Conservation (phyloP, 2,888 invertebrate genomes). For the Helleia helle region DNA sequence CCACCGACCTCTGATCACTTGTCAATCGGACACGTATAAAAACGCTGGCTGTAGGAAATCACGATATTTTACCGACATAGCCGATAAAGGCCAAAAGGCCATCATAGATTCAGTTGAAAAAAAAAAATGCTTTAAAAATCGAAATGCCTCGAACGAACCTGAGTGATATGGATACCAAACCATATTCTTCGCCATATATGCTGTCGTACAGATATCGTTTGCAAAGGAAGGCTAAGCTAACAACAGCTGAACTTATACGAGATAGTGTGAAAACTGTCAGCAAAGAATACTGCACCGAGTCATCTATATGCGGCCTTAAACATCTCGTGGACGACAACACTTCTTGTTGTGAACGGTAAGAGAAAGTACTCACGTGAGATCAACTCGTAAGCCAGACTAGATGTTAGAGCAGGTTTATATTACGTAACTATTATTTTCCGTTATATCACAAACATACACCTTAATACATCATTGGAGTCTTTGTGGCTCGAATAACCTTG, state of each 20-base stretch:
- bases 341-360: slow-evolving; percentile 53
- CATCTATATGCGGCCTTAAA: slow-evolving; percentile 62
- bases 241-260: slow-evolving; percentile 33
- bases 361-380: slow-evolving; percentile 29
- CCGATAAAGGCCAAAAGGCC: no score
- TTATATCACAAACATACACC: slow-evolving; percentile 14
- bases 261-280: slow-evolving; percentile 43
- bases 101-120: no score
- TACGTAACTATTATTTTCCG: slow-evolving; percentile 14
- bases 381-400: slow-evolving; percentile 20
- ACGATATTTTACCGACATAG: no score
- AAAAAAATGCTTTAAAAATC: slow-evolving; percentile 20
- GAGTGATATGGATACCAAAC: no score
- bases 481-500: slow-evolving; percentile 5
- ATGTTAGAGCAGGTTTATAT: slow-evolving; percentile 23
- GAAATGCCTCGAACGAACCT: no score
- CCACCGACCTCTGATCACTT: slow-evolving; percentile 36
- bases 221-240: slow-evolving; percentile 25
- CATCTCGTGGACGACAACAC: slow-evolving; percentile 53
- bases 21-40: no score
- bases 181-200: slow-evolving; percentile 19
- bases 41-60: no score
- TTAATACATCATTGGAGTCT: background rate
- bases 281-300: slow-evolving; percentile 58
- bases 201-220: slow-evolving; percentile 24